Evolutionary conservation across 1,140 invertebrate species (phyloP), one percentile per base, ranked within the genome.

Genomic region (Hyles euphorbiae): DNA sequence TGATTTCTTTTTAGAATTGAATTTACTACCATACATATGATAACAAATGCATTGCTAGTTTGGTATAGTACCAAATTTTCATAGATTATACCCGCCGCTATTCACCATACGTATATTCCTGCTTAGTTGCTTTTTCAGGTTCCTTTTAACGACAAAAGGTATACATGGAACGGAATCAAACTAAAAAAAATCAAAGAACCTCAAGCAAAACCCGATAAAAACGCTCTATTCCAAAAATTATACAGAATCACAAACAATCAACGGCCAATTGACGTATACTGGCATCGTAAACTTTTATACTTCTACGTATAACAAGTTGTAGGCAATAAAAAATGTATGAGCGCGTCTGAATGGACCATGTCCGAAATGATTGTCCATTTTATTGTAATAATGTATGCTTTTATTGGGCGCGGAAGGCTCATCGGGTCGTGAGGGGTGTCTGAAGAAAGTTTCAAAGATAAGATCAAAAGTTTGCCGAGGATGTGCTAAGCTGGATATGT

Each of bases 361-460:
- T 61, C 58, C 61, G 53, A 63, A 63, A 63, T 63, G 51, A 68
- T 68, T 59, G 60, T 56, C 50, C 34, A 32, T 65, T 68, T 65
- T 68, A 68, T 66, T 63, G 46, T 58, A 65, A 61, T 60, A 49
- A 63, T 62, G 49, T 61, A 53, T 64, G 61, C 56, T 57, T 63
- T 66, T 70, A 62, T 67, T 70, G 57, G 43, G 53, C 62, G 47
- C 54, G 52, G 59, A 70, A 49, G 61, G 64, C 51, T 66, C 68
- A 61, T 67, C 64, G 60, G 50, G n/a, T 57, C 60, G 60, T 55
- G 49, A 68, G 61, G 64, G 59, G 45, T 55, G 55, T 54, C 58
- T 59, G 40, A 58, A 57, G 61, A 61, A 64, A 61, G 61, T 60
- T 44, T 7, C 10, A n/a, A 32, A 36, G 63, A 64, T 70, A 67